A percentile compares a stretch with the other conserved stretches of the same genome.
These are phyloP conservation scores for Hoplostethus atlanticus DNA, from an alignment of 2,797 vertebrate species.

Conservation along the genomic window DNA sequence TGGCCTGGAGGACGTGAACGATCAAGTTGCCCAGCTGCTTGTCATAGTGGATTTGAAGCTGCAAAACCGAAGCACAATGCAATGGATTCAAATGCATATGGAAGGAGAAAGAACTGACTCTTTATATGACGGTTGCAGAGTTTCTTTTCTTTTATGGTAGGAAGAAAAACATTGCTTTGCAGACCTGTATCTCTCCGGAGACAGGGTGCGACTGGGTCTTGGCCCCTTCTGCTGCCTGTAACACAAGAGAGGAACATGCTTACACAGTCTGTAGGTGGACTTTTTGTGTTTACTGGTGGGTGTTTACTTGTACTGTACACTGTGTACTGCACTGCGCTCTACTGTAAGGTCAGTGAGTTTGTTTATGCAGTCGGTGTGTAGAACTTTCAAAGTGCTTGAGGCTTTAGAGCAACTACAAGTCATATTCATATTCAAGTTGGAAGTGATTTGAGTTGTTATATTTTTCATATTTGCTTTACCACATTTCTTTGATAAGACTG, in stretches of 20 bases:
- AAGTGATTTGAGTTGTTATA: not conserved
- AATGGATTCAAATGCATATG: conserved; percentile 24
- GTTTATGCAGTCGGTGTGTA: conserved; percentile 1
- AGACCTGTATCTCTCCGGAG: conserved; percentile 98
- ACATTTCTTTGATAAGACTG: not conserved
- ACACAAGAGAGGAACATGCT: conserved; percentile 49
- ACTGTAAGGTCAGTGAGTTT: not conserved
- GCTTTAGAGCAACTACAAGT: conserved; percentile 9
- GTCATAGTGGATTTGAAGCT: conserved; percentile 99
- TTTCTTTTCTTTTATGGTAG: not conserved
- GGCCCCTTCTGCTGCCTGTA: conserved; percentile 87
- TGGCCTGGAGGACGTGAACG: conserved; percentile 97
- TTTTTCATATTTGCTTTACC: not conserved
- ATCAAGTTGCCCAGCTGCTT: conserved; percentile 97
- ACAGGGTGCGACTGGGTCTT: conserved; percentile 91
- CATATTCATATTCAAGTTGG: conserved; percentile 17
- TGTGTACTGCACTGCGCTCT: conserved; percentile 6
- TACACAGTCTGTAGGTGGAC: conserved; percentile 38
- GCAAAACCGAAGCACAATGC: conserved; percentile 45
- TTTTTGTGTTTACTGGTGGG: conserved; percentile 36
- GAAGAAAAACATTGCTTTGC: conserved; percentile 8
- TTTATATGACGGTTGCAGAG: not conserved
- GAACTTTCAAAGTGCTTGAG: not conserved
- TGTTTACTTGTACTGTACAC: conserved; percentile 22
- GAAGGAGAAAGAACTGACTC: not conserved